phyloP scores from a whole-genome alignment of 2,797 vertebrate species.

The Parambassis ranga region DNA sequence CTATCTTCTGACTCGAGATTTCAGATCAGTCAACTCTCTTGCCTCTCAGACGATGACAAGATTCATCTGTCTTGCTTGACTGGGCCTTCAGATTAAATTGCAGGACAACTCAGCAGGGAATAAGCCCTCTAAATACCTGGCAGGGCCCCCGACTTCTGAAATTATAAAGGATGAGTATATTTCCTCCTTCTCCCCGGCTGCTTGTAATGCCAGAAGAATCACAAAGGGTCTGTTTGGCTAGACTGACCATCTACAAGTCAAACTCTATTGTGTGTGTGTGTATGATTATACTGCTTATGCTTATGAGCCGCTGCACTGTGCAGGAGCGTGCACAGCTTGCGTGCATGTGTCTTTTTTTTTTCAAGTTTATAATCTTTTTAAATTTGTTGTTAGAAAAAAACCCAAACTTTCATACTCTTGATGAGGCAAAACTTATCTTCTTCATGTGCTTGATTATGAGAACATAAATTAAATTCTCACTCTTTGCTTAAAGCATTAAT shows the following conservation, averaged over 20 bases:
- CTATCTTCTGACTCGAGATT: constrained; percentile 24
- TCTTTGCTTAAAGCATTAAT: constrained; percentile 27
- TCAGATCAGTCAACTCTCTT: constrained; percentile 54
- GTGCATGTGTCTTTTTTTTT: background rate
- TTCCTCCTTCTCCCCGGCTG: constrained; percentile 18
- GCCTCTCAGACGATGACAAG: constrained; percentile 64
- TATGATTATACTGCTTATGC: constrained; percentile 12
- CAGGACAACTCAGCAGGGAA: constrained; percentile 51
- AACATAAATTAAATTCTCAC: constrained; percentile 39
- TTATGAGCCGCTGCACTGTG: no score
- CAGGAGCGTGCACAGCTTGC: background rate
- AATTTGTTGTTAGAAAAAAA: constrained; percentile 24
- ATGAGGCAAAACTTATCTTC: constrained; percentile 32
- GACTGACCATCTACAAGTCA: constrained; percentile 31
- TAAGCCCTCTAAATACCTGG: constrained; percentile 57
- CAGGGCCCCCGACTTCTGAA: constrained; percentile 38
- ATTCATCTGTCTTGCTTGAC: constrained; percentile 70
- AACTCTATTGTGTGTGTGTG: constrained; percentile 18
- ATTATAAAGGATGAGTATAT: constrained; percentile 61
- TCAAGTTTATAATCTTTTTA: constrained; percentile 12
- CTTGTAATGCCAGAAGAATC: constrained; percentile 35
- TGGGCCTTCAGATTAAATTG: constrained; percentile 65
- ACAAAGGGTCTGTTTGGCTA: constrained; percentile 32
- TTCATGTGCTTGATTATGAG: constrained; percentile 26
- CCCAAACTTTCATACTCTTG: constrained; percentile 1